These are phyloP conservation scores for Buceros bicornis DNA, from an alignment of 2,797 vertebrate genomes.

Conservation along the genomic window DNA sequence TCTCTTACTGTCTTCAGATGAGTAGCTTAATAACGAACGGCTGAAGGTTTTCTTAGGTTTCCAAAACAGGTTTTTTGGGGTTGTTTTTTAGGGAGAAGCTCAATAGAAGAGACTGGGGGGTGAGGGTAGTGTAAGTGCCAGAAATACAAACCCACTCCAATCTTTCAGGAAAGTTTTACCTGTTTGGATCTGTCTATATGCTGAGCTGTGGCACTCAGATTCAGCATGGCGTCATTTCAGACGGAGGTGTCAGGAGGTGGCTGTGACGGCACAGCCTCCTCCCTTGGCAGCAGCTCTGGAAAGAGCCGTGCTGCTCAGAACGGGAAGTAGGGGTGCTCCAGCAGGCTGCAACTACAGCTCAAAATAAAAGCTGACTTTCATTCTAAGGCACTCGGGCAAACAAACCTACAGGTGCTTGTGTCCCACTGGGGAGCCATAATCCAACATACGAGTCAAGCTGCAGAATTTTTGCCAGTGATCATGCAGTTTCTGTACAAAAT, in stretches of 20 bases:
- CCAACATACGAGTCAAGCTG: rapidly evolving
- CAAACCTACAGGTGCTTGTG: rapidly evolving
- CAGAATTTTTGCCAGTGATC: neutral
- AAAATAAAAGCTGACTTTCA: neutral
- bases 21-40: neutral
- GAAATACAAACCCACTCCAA: neutral
- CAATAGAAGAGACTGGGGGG: neutral
- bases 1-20: neutral
- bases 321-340: neutral
- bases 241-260: neutral
- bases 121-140: neutral
- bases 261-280: neutral
- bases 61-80: neutral
- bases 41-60: neutral
- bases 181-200: rapidly evolving
- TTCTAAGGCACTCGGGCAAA: neutral
- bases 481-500: neutral
- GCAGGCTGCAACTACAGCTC: neutral
- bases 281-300: neutral
- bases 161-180: neutral
- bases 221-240: rapidly evolving
- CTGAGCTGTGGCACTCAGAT: neutral
- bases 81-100: neutral
- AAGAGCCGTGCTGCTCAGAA: neutral
- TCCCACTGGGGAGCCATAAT: neutral